phyloP scores from a whole-genome alignment of 2,888 invertebrate species.

The Polydesmus complanatus region DNA sequence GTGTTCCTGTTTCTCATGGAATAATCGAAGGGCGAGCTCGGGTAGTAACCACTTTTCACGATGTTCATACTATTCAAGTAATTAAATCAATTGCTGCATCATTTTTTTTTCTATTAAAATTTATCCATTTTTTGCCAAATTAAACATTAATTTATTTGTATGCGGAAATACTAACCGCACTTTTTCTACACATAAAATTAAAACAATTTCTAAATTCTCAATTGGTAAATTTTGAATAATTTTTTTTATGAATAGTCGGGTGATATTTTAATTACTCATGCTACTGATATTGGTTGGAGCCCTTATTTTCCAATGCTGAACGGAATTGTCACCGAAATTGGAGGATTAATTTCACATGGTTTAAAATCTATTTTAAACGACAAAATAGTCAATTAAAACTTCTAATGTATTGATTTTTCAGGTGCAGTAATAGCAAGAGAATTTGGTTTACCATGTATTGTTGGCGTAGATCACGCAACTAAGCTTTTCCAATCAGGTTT shows the following conservation, averaged over 20 bases:
- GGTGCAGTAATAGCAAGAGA: constrained; percentile 71
- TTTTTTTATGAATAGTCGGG: constrained; percentile 34
- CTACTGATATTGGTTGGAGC: constrained; percentile 72
- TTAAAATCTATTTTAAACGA: constrained; percentile 20
- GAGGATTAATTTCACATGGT: constrained; percentile 72
- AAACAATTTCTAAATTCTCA: too few species aligned
- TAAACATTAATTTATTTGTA: too few species aligned
- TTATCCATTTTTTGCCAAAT: too few species aligned
- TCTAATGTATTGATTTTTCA: constrained; percentile 26
- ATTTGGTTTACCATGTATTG: constrained; percentile 66
- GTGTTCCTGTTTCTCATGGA: constrained; percentile 58
- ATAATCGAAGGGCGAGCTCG: constrained; percentile 52
- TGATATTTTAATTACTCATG: constrained; percentile 59
- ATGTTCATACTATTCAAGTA: constrained; percentile 40
- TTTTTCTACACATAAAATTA: too few species aligned
- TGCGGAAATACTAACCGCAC: too few species aligned
- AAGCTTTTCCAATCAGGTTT: constrained; percentile 48
- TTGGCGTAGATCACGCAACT: constrained; percentile 56
- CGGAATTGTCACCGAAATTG: constrained; percentile 67
- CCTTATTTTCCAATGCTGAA: constrained; percentile 65
- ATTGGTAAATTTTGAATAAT: background rate
- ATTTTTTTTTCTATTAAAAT: too few species aligned
- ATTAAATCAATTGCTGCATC: too few species aligned
- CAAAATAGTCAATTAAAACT: background rate
- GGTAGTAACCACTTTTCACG: constrained; percentile 50